These are phyloP conservation scores for Drepanosiphum platanoidis DNA, from an alignment of 2,888 invertebrate species.

Conservation along the genomic window DNA sequence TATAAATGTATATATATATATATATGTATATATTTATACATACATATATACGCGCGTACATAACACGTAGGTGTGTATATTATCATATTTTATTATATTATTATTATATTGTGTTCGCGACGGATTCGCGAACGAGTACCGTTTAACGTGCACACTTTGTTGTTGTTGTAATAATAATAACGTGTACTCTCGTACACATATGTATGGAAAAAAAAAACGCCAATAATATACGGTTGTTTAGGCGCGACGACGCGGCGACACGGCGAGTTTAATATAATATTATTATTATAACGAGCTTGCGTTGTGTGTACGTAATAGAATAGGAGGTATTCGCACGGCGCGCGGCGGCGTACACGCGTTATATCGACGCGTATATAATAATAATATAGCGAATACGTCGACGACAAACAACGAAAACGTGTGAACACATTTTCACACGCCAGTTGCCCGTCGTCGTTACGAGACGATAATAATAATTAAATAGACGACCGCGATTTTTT, in stretches of 20 bases:
- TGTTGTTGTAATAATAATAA: too few relatives aligned
- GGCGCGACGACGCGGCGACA: slow-evolving; percentile 23
- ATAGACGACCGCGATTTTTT: slow-evolving; percentile 33
- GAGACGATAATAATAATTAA: not conserved
- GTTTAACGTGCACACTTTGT: slow-evolving; percentile 15
- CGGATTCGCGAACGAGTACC: slow-evolving; percentile 35
- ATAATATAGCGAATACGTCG: too few relatives aligned
- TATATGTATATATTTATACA: too few relatives aligned
- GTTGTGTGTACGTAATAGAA: not conserved
- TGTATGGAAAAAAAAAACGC: not conserved
- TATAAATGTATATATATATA: too few relatives aligned
- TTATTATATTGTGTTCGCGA: not conserved
- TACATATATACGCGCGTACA: not conserved
- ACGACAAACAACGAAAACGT: too few relatives aligned
- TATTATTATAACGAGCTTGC: not conserved
- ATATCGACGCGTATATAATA: too few relatives aligned
- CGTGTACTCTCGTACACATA: not conserved
- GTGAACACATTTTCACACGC: slow-evolving; percentile 17
- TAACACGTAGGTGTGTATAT: not conserved
- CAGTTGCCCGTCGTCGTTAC: not conserved
- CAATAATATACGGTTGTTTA: slow-evolving; percentile 49
- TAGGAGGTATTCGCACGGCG: not conserved
- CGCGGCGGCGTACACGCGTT: too few relatives aligned
- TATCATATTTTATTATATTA: too few relatives aligned
- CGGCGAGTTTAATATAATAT: not conserved